A percentile compares a stretch with the other conserved stretches of the same genome.
Conservation (phyloP, 2,888 invertebrate genomes). For the Eumacrocentrus americanus region DNA sequence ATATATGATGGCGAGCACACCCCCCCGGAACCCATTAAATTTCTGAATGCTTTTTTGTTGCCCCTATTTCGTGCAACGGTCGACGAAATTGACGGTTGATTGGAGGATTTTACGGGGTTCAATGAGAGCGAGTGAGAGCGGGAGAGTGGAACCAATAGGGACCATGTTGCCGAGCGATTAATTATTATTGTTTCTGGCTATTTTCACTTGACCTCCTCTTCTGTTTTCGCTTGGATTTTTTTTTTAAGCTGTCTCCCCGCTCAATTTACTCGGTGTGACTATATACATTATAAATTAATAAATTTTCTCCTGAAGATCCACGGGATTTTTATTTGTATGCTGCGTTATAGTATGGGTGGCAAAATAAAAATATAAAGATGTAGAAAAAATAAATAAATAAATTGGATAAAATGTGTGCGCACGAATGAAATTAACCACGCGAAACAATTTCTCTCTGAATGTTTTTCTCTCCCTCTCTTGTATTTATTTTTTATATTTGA, state of each 20-base stretch:
- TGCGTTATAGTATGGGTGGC: too few species aligned
- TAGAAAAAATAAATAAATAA: not conserved
- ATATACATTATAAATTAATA: too few species aligned
- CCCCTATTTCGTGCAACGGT: slow-evolving; percentile 23
- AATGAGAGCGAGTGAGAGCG: not conserved
- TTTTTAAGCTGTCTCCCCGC: too few species aligned
- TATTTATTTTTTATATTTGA: not conserved
- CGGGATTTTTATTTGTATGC: too few species aligned
- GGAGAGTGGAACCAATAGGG: not conserved
- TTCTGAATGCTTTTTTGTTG: slow-evolving; percentile 21
- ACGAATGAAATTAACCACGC: slow-evolving; percentile 17
- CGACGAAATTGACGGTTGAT: slow-evolving; percentile 30
- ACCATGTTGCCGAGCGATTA: slow-evolving; percentile 20
- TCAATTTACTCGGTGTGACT: too few species aligned
- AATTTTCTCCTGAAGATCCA: too few species aligned
- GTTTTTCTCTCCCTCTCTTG: not conserved
- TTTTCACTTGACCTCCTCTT: slow-evolving; percentile 1
- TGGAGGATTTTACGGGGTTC: slow-evolving; percentile 20
- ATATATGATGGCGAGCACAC: not conserved
- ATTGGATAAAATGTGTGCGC: not conserved
- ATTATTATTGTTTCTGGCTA: slow-evolving; percentile 23
- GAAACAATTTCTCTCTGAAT: slow-evolving; percentile 18
- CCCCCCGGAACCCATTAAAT: slow-evolving; percentile 27
- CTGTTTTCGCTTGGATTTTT: not conserved
- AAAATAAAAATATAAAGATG: not conserved